Evolutionary conservation across 2,797 vertebrate genomes (phyloP).

Genomic region (Melanotaenia pygmaea): DNA sequence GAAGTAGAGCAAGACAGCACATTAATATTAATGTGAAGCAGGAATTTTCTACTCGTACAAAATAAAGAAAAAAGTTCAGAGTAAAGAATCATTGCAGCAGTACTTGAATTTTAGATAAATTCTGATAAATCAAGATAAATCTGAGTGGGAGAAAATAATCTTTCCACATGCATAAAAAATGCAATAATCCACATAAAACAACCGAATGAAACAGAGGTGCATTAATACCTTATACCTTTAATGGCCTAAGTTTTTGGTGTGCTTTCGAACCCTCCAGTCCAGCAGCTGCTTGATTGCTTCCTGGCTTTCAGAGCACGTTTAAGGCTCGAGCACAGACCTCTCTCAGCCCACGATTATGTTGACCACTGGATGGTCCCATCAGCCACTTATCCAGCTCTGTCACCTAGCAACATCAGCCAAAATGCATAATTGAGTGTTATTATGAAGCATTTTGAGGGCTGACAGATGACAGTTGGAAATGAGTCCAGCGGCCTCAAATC

Average conservation of each 20-base stretch:
- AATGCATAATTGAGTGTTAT: slow-evolving; percentile 49
- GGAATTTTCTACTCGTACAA: background rate
- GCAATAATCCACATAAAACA: background rate
- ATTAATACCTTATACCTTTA: background rate
- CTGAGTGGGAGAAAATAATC: background rate
- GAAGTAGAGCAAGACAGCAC: too few species aligned
- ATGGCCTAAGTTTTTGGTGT: too few species aligned
- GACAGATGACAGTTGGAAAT: slow-evolving; percentile 54
- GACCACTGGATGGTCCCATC: slow-evolving; percentile 43
- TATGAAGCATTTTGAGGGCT: slow-evolving; percentile 35
- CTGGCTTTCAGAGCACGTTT: slow-evolving; percentile 36
- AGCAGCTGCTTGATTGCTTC: slow-evolving; percentile 3
- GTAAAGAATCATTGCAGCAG: background rate
- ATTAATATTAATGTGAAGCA: background rate
- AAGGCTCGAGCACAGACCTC: background rate
- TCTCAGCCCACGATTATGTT: slow-evolving; percentile 27
- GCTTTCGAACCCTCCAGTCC: background rate
- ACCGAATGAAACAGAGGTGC: background rate
- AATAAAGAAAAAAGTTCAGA: background rate
- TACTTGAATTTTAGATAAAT: background rate
- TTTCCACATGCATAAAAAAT: background rate
- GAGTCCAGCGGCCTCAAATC: slow-evolving; percentile 23
- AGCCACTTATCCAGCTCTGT: slow-evolving; percentile 48
- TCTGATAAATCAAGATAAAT: background rate
- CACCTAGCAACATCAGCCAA: slow-evolving; percentile 57